These are phyloP conservation scores for Melangyna quadrimaculata DNA, from an alignment of 2,888 invertebrate genomes.

Conservation along the genomic window DNA sequence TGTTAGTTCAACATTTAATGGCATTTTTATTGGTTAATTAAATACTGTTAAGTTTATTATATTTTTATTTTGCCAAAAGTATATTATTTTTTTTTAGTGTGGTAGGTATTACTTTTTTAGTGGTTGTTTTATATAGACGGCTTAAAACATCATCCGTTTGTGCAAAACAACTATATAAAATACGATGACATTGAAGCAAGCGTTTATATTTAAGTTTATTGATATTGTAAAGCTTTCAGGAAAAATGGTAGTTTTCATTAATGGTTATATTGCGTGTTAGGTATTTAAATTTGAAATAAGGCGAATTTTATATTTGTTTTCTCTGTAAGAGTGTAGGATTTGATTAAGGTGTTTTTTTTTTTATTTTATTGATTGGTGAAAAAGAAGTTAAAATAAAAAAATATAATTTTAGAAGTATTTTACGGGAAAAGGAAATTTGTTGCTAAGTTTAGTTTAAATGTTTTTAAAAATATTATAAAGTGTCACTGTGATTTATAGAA, in stretches of 20 bases:
- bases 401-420: too few relatives aligned
- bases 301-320: slow-evolving; percentile 43
- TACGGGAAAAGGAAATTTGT: too few relatives aligned
- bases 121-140: slow-evolving; percentile 25
- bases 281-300: slow-evolving; percentile 44
- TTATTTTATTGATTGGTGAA: background rate
- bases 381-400: background rate
- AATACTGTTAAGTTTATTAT: slow-evolving; percentile 28
- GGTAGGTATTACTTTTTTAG: background rate
- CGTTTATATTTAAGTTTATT: slow-evolving; percentile 37
- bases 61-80: background rate
- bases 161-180: slow-evolving; percentile 42
- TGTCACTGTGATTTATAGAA: too few relatives aligned
- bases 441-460: too few relatives aligned
- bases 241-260: slow-evolving; percentile 10
- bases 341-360: background rate
- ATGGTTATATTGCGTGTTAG: slow-evolving; percentile 63
- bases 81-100: slow-evolving; percentile 13
- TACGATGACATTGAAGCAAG: slow-evolving; percentile 70
- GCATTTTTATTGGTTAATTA: slow-evolving; percentile 57
- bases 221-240: background rate
- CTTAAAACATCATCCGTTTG: slow-evolving; percentile 8
- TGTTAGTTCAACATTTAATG: slow-evolving; percentile 55
- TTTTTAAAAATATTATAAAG: too few relatives aligned
- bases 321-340: background rate